phyloP scores from a whole-genome alignment of 2,888 invertebrate genomes.

The Trissoscelio sp. region DNA sequence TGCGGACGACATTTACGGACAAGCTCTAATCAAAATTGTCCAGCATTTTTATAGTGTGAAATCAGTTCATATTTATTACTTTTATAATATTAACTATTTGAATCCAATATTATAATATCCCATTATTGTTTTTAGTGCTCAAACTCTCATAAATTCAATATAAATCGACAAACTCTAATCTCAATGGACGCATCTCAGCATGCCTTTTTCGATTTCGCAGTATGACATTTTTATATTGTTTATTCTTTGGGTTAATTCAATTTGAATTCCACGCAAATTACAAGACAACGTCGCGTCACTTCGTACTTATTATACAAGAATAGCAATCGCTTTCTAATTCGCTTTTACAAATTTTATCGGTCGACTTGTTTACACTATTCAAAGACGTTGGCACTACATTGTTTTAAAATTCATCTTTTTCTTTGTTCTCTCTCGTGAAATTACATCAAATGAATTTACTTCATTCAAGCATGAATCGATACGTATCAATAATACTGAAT shows the following conservation, averaged over 20 bases:
- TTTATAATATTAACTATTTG: not conserved
- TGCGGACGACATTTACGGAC: no score
- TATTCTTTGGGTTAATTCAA: conserved; percentile 5
- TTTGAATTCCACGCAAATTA: conserved; percentile 32
- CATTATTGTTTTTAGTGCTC: not conserved
- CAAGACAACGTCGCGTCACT: conserved; percentile 14
- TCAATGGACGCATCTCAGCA: conserved; percentile 23
- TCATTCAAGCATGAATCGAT: conserved; percentile 13
- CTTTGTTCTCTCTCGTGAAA: conserved; percentile 13
- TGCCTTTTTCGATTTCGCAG: conserved; percentile 13
- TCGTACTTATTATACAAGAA: conserved; percentile 61
- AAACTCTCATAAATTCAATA: not conserved
- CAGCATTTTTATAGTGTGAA: no score
- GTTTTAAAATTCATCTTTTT: conserved; percentile 19
- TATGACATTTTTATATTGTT: conserved; percentile 9
- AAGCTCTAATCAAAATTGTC: no score
- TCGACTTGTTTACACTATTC: conserved; percentile 34
- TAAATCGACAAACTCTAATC: conserved; percentile 21
- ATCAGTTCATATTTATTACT: not conserved
- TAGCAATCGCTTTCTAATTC: conserved; percentile 61
- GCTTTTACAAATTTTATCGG: conserved; percentile 56
- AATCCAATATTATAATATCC: not conserved
- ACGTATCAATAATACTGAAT: conserved; percentile 21
- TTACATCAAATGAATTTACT: not conserved
- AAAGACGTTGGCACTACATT: conserved; percentile 58